Conservation (phyloP, 2,797 vertebrate genomes). For the Acipenser transmontanus region DNA sequence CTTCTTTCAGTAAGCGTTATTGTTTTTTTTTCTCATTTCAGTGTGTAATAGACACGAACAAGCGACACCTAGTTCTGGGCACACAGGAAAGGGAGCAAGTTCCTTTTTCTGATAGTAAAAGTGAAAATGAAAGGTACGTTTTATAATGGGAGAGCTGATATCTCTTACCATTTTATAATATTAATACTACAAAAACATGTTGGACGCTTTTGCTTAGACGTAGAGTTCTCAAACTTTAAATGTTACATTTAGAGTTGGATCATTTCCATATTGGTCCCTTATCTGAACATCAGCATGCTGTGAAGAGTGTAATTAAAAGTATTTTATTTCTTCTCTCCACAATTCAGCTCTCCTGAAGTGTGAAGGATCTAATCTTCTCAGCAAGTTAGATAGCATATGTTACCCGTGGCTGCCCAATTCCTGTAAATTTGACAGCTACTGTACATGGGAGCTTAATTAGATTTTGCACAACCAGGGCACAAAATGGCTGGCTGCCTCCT, state of each 20-base stretch:
- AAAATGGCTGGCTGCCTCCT: conserved; percentile 1
- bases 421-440: conserved; percentile 9
- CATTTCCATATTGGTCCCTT: no score
- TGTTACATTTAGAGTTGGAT: no score
- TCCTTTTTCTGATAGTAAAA: conserved; percentile 48
- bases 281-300: no score
- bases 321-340: not conserved
- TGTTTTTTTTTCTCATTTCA: conserved; percentile 37
- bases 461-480: not conserved
- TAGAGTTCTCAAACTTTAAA: no score
- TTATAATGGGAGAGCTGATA: conserved; percentile 1
- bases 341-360: conserved; percentile 13
- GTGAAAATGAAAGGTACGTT: conserved; percentile 5
- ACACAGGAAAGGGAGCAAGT: conserved; percentile 64
- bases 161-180: not conserved
- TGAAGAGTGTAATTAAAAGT: no score
- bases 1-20: not conserved
- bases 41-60: conserved; percentile 79
- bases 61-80: conserved; percentile 69
- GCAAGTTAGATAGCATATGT: conserved; percentile 1
- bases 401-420: conserved; percentile 1
- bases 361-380: conserved; percentile 8
- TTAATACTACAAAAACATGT: no score
- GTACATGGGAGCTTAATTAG: conserved; percentile 5
- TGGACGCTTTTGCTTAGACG: no score